These are phyloP conservation scores for Arnoldichthys spilopterus DNA, from an alignment of 2,797 vertebrate genomes.

Conservation along the genomic window DNA sequence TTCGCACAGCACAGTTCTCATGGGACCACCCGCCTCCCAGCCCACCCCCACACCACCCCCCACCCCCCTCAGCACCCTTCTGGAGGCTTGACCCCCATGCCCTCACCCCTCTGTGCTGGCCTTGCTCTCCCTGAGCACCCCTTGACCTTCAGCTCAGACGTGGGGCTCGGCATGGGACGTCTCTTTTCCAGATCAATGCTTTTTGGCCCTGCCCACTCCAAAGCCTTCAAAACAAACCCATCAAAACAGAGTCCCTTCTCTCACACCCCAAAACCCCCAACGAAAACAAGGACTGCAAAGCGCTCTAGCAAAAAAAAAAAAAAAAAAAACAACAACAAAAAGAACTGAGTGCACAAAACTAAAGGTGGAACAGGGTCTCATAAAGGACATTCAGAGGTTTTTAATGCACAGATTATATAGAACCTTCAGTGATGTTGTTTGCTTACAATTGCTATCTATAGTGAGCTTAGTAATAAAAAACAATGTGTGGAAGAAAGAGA, in stretches of 20 bases:
- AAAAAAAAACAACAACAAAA: not conserved
- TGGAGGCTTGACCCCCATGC: conserved; percentile 47
- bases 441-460: not conserved
- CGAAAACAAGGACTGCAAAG: conserved; percentile 39
- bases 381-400: not conserved
- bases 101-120: conserved; percentile 30
- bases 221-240: conserved; percentile 43
- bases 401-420: not conserved
- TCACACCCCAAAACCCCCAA: conserved; percentile 21
- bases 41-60: not conserved
- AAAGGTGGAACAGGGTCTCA: not conserved
- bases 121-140: conserved; percentile 32
- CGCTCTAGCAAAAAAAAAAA: not conserved
- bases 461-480: not conserved
- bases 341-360: too few relatives aligned
- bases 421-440: not conserved
- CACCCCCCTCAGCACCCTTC: conserved; percentile 25
- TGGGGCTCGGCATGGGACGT: conserved; percentile 41
- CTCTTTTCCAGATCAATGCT: conserved; percentile 53
- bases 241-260: conserved; percentile 34
- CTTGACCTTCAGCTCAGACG: conserved; percentile 44
- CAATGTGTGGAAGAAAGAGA: too few relatives aligned
- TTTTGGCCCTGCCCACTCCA: conserved; percentile 36
- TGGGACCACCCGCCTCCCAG: conserved; percentile 39
- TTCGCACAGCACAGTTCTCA: conserved; percentile 51